A percentile compares a stretch with the other conserved stretches of the same genome.
These are phyloP conservation scores for Sardina pilchardus DNA, from an alignment of 2,113 vertebrate species.

Conservation along the genomic window DNA sequence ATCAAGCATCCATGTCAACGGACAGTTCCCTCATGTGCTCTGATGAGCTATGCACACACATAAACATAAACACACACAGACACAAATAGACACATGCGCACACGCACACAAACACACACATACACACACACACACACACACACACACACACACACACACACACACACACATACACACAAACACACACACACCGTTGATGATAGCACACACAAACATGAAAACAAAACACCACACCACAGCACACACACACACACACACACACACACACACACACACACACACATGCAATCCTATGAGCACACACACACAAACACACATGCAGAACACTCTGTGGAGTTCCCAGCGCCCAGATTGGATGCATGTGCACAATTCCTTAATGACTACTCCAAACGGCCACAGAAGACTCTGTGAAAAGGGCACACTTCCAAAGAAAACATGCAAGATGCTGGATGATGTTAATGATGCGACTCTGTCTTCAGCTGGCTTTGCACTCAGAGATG, in stretches of 20 bases:
- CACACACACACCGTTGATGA: background rate
- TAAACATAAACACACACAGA: background rate
- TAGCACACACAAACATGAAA: background rate
- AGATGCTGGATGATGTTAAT: background rate
- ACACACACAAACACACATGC: slow-evolving; percentile 1
- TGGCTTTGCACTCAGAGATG: background rate
- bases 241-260: background rate
- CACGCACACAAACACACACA: background rate
- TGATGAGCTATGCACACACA: slow-evolving; percentile 42
- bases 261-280: background rate
- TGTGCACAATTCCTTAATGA: slow-evolving; percentile 4
- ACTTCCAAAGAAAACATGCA: background rate
- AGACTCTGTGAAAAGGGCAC: background rate
- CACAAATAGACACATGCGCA: background rate
- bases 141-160: background rate
- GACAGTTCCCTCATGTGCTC: slow-evolving; percentile 46
- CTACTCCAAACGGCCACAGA: background rate
- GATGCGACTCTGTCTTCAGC: background rate
- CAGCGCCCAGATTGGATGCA: slow-evolving; percentile 21
- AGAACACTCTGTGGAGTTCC: slow-evolving; percentile 4
- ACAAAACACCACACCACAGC: background rate
- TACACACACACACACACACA: background rate
- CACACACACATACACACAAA: background rate
- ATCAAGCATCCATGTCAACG: slow-evolving; percentile 54
- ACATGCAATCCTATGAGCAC: background rate